phyloP scores from a whole-genome alignment of 2,888 invertebrate species.

The Microplitis deprimator region DNA sequence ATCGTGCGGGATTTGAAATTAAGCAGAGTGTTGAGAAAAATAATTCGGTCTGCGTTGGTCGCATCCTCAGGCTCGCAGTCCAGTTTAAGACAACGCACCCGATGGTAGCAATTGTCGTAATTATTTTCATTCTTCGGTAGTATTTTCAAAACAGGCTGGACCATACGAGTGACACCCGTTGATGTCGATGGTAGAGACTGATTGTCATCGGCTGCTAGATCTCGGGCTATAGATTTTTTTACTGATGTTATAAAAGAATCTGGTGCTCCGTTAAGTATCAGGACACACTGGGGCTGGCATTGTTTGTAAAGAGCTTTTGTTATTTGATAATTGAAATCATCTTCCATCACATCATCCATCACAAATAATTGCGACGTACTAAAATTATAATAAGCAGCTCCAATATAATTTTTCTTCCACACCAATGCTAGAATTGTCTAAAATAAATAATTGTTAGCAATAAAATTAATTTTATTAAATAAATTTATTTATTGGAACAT shows the following conservation, averaged over 20 bases:
- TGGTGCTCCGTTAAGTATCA: constrained; percentile 74
- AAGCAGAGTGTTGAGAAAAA: constrained; percentile 77
- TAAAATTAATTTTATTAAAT: neutral
- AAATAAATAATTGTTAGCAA: neutral
- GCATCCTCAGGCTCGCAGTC: constrained; percentile 74
- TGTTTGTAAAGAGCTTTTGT: constrained; percentile 76
- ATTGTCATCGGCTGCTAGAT: constrained; percentile 50
- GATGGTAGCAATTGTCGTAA: constrained; percentile 75
- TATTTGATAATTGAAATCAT: constrained; percentile 76
- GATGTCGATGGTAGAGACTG: constrained; percentile 60
- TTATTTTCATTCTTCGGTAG: constrained; percentile 76
- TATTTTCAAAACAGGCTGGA: constrained; percentile 74
- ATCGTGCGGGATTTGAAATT: constrained; percentile 77
- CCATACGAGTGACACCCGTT: constrained; percentile 46
- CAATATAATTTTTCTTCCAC: constrained; percentile 79
- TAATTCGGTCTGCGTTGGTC: constrained; percentile 73
- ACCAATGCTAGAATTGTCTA: constrained; percentile 78
- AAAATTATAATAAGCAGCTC: constrained; percentile 82
- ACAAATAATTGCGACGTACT: constrained; percentile 79
- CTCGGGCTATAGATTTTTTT: constrained; percentile 69
- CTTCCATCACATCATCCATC: constrained; percentile 80
- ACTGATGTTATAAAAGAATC: constrained; percentile 73
- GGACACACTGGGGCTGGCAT: constrained; percentile 75
- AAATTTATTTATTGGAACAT: too few relatives aligned
- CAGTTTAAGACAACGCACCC: constrained; percentile 74